A percentile compares a stretch with the other conserved stretches of the same genome.
Conservation (phyloP, 2,113 vertebrate species). For the Thermophis baileyi region DNA sequence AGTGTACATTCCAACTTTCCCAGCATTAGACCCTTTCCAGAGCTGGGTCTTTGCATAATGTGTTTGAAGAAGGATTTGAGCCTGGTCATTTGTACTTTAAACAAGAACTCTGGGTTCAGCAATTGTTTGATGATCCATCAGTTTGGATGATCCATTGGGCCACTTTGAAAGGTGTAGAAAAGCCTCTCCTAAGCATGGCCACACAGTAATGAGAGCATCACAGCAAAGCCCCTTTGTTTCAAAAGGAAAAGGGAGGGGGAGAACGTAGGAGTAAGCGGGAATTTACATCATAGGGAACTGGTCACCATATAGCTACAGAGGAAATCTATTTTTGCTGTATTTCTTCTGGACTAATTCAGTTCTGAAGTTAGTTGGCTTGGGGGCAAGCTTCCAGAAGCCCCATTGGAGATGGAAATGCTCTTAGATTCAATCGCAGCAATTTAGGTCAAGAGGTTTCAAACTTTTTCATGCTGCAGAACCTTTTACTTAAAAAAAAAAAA, state of each 20-base stretch:
- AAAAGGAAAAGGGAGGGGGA: background rate
- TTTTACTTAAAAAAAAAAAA: background rate
- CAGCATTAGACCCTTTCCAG: background rate
- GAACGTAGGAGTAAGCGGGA: background rate
- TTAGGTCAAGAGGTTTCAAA: background rate
- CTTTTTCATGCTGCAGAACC: background rate
- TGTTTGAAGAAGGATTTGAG: background rate
- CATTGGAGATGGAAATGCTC: background rate
- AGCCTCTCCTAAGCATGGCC: background rate
- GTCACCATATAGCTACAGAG: background rate
- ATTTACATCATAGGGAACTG: background rate
- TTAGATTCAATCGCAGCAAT: background rate
- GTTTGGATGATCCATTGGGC: background rate
- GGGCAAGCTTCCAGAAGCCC: background rate
- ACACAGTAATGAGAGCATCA: background rate
- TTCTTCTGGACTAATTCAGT: background rate
- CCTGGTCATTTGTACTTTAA: no score
- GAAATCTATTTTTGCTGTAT: background rate
- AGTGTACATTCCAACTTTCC: no score
- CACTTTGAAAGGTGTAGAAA: background rate
- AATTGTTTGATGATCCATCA: background rate
- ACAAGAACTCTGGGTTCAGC: no score
- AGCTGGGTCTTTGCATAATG: background rate
- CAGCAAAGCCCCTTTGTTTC: background rate
- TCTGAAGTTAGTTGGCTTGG: background rate